Conservation (phyloP, 2,888 invertebrate genomes). For the Leptogaster cylindrica region DNA sequence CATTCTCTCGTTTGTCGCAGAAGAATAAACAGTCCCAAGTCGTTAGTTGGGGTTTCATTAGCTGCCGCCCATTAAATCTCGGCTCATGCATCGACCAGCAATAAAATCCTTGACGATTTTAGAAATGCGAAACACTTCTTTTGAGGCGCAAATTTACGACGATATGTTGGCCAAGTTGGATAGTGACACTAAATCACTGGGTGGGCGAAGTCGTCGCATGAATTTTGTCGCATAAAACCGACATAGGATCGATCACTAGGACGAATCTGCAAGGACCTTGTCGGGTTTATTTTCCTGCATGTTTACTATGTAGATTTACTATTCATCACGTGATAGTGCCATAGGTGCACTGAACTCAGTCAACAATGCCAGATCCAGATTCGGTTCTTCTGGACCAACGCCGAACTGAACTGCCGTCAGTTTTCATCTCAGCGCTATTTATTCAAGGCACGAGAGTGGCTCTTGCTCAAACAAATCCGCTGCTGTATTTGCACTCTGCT, state of each 20-base stretch:
- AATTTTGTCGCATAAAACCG: no score
- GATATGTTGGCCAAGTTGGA: no score
- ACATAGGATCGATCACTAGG: no score
- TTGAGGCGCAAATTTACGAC: not conserved
- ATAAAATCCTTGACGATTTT: not conserved
- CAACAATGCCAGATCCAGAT: no score
- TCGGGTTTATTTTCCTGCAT: no score
- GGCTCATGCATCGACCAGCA: not conserved
- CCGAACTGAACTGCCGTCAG: not conserved
- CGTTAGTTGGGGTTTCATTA: slow-evolving; percentile 14
- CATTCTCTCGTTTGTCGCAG: not conserved
- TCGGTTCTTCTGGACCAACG: no score
- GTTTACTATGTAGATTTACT: no score
- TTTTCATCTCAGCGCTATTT: not conserved
- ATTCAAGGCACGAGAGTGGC: not conserved
- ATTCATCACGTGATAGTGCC: no score
- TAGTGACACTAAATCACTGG: no score
- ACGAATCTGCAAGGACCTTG: no score
- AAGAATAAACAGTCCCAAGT: slow-evolving; percentile 28
- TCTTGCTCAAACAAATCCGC: not conserved
- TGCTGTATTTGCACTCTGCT: slow-evolving; percentile 1
- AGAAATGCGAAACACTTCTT: not conserved
- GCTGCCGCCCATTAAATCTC: slow-evolving; percentile 31
- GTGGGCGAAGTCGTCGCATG: no score
- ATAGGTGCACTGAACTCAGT: no score